phyloP scores from a whole-genome alignment of 2,113 vertebrate genomes.

The Dryoscopus gambensis region DNA sequence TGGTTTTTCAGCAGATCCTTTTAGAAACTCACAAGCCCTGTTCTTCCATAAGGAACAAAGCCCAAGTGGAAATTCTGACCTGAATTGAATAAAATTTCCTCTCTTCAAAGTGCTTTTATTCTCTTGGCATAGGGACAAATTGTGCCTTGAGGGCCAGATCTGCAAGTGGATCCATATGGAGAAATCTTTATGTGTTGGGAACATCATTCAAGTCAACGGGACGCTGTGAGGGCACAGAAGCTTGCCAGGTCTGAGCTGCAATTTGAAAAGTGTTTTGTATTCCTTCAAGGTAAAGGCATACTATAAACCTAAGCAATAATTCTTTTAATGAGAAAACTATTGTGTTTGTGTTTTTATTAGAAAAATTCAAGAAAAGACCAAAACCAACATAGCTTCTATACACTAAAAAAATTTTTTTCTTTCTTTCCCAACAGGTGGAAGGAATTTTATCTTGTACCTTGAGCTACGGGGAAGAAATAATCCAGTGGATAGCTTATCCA shows the following conservation, averaged over 20 bases:
- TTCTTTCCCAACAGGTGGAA: conserved; percentile 38
- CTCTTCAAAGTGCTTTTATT: conserved; percentile 62
- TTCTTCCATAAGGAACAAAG: conserved; percentile 29
- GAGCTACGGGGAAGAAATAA: conserved; percentile 53
- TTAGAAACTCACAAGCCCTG: conserved; percentile 7
- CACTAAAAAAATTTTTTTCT: neutral
- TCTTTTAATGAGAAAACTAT: conserved; percentile 44
- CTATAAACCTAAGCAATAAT: conserved; percentile 47
- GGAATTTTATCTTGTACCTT: conserved; percentile 57
- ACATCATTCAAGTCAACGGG: conserved; percentile 43
- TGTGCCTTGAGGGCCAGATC: conserved; percentile 56
- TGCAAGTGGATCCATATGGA: conserved; percentile 64
- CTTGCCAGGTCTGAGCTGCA: conserved; percentile 42
- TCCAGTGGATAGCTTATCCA: conserved; percentile 30
- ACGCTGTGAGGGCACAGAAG: conserved; percentile 7
- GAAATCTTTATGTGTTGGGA: conserved; percentile 55
- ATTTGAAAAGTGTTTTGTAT: conserved; percentile 51
- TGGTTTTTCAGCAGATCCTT: neutral
- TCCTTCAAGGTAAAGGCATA: conserved; percentile 44
- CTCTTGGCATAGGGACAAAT: conserved; percentile 57
- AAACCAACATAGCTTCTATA: neutral
- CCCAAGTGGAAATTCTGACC: conserved; percentile 52
- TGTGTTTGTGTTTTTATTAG: conserved; percentile 1
- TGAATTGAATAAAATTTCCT: conserved; percentile 39
- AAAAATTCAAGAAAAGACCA: neutral